phyloP scores from a whole-genome alignment of 2,888 invertebrate species.

The Sarcophaga rosellei region DNA sequence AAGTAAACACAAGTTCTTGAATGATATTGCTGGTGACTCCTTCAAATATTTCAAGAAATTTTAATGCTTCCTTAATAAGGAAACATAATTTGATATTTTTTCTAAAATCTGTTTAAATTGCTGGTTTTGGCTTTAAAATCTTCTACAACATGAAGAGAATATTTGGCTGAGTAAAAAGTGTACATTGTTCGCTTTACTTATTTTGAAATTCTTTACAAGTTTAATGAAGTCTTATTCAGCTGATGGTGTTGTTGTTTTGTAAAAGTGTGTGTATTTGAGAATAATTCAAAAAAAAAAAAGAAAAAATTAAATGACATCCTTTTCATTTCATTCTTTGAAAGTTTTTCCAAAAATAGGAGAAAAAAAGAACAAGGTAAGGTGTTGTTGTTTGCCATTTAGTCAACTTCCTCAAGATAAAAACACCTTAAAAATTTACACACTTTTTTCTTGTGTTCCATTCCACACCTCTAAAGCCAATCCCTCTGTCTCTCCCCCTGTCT shows the following conservation, averaged over 20 bases:
- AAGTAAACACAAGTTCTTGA: no score
- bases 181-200: neutral
- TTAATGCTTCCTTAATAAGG: no score
- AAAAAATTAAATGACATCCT: conserved; percentile 34
- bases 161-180: no score
- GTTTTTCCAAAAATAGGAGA: neutral
- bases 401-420: conserved; percentile 22
- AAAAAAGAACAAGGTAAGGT: conserved; percentile 6
- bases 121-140: no score
- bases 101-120: no score
- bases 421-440: conserved; percentile 14
- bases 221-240: conserved; percentile 17
- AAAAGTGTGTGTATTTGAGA: neutral
- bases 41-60: no score
- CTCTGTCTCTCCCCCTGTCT: neutral
- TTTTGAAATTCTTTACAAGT: conserved; percentile 11
- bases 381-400: conserved; percentile 44
- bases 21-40: no score
- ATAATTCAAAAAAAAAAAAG: neutral
- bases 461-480: no score
- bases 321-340: conserved; percentile 14
- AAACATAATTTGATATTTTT: no score
- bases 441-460: neutral
- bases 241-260: neutral
- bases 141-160: no score